A percentile compares a stretch with the other conserved stretches of the same genome.
These are phyloP conservation scores for Sturnira hondurensis DNA, from an alignment of 2,113 vertebrate genomes.

Conservation along the genomic window DNA sequence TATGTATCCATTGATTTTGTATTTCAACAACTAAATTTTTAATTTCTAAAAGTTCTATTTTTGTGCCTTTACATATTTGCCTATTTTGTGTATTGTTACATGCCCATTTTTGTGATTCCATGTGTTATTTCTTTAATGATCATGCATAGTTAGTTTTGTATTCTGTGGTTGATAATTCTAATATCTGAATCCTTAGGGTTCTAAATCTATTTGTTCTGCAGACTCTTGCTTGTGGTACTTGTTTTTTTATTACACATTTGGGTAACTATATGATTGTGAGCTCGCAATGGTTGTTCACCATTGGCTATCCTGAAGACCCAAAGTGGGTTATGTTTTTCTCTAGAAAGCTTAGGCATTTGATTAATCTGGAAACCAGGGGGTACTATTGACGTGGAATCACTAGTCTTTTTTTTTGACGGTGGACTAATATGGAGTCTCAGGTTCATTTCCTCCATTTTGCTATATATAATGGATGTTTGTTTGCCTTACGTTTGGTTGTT, in stretches of 20 bases:
- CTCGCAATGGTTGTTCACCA: neutral
- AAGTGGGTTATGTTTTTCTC: neutral
- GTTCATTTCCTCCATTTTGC: neutral
- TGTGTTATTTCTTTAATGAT: neutral
- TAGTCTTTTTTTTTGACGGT: neutral
- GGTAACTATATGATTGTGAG: neutral
- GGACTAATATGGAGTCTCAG: neutral
- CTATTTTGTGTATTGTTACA: neutral
- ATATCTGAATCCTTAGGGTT: neutral
- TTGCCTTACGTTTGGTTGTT: slow-evolving; percentile 11
- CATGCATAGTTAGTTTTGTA: neutral
- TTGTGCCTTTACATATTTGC: neutral
- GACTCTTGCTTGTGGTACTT: neutral
- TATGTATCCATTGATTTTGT: neutral
- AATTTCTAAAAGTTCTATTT: neutral
- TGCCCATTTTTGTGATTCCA: neutral
- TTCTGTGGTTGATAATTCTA: neutral
- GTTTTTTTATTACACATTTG: neutral
- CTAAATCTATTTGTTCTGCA: neutral
- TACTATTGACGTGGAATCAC: neutral
- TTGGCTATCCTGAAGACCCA: neutral
- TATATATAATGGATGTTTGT: neutral
- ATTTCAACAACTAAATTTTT: slow-evolving; percentile 18
- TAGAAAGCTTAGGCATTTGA: neutral
- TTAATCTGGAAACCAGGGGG: neutral